phyloP scores from a whole-genome alignment of 2,888 invertebrate genomes.

The Drosophila anomelani region DNA sequence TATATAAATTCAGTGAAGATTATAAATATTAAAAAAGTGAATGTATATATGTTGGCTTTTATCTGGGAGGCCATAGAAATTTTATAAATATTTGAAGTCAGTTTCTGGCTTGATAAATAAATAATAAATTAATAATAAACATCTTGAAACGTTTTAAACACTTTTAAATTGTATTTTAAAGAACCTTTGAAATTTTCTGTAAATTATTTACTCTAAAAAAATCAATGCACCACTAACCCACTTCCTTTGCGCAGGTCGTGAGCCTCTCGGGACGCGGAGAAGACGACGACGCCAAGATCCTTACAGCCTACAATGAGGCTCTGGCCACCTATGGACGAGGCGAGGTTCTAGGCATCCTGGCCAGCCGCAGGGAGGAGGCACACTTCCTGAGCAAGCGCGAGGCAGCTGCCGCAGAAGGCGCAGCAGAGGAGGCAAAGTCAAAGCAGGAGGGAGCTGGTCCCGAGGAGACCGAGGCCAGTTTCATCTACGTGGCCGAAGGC shows the following conservation, averaged over 20 bases:
- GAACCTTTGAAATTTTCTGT: neutral
- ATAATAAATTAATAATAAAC: too few relatives aligned
- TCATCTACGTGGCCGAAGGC: constrained; percentile 86
- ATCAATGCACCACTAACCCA: neutral
- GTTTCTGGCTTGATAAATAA: neutral
- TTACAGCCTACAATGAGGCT: constrained; percentile 86
- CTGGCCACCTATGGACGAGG: constrained; percentile 87
- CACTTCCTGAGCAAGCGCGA: constrained; percentile 82
- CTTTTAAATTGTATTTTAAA: neutral
- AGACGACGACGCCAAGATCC: constrained; percentile 87
- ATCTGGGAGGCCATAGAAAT: neutral
- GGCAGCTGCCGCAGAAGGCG: constrained; percentile 49
- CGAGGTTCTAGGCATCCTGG: constrained; percentile 87
- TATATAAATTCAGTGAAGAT: constrained; percentile 1
- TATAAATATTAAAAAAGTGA: neutral
- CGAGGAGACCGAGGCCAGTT: constrained; percentile 84
- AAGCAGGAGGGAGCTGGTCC: constrained; percentile 31
- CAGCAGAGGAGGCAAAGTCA: constrained; percentile 68
- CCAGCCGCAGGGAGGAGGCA: constrained; percentile 83
- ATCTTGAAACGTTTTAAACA: neutral
- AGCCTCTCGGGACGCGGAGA: constrained; percentile 85
- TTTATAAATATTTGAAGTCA: neutral
- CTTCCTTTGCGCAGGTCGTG: constrained; percentile 85
- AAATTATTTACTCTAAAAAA: neutral
- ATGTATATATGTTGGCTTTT: neutral